Evolutionary conservation across 2,113 vertebrate genomes (phyloP).

Genomic region (Callocephalon fimbriatum): DNA sequence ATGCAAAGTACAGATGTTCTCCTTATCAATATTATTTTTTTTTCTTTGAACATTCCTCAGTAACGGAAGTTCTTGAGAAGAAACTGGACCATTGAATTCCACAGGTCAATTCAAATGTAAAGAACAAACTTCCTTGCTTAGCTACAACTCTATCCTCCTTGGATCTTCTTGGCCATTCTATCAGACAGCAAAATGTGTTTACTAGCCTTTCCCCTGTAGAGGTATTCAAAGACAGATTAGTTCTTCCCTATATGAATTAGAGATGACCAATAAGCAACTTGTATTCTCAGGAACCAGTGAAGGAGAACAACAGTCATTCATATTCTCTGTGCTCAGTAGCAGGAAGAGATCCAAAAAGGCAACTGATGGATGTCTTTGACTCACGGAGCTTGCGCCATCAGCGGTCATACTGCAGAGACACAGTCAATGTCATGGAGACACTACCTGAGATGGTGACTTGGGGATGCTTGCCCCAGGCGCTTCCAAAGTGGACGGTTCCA

Average conservation of each 20-base stretch:
- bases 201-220: not conserved
- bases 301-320: not conserved
- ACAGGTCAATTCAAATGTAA: not conserved
- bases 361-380: not conserved
- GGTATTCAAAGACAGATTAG: not conserved
- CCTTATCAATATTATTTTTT: not conserved
- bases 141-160: not conserved
- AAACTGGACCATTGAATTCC: not conserved
- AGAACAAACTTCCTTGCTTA: not conserved
- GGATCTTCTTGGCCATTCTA: not conserved
- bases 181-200: not conserved
- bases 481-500: constrained; percentile 73
- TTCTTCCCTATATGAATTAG: not conserved
- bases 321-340: not conserved
- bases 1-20: not conserved
- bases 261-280: not conserved
- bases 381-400: not conserved
- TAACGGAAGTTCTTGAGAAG: not conserved
- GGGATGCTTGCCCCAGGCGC: constrained; percentile 87
- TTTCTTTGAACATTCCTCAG: not conserved
- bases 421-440: not conserved
- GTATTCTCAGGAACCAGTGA: not conserved
- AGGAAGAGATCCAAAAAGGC: not conserved
- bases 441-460: constrained; percentile 97
- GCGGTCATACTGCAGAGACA: not conserved